Percentiles rank a stretch among this genome's conserved stretches.
Conservation (phyloP, 2,888 invertebrate genomes). For the Octonoba sinensis region DNA sequence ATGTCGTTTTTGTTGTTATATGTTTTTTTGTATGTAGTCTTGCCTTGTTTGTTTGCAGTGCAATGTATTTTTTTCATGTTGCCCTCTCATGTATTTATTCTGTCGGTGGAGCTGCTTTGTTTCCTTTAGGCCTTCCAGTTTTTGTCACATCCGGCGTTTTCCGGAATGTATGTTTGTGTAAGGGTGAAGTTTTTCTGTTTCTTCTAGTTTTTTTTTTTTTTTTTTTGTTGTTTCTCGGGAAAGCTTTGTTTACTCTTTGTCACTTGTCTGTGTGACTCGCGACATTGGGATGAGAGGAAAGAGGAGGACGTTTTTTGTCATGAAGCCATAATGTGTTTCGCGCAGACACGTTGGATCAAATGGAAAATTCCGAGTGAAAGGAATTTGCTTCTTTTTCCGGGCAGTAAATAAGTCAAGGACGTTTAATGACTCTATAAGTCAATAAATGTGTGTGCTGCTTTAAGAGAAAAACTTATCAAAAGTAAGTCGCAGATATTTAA, state of each 20-base stretch:
- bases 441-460: too few species aligned
- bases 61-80: slow-evolving; percentile 18
- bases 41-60: slow-evolving; percentile 57
- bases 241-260: slow-evolving; percentile 48
- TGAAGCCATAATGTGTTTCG: too few species aligned
- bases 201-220: background rate
- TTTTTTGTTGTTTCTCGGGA: background rate
- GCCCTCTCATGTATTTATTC: slow-evolving; percentile 22
- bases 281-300: too few species aligned
- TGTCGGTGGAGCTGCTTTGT: slow-evolving; percentile 47
- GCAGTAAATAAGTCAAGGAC: too few species aligned
- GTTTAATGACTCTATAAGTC: too few species aligned
- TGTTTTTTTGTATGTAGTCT: slow-evolving; percentile 25
- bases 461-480: too few species aligned
- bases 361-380: too few species aligned
- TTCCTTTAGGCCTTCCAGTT: slow-evolving; percentile 32
- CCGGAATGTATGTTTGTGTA: slow-evolving; percentile 54
- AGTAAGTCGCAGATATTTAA: too few species aligned
- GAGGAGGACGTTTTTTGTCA: too few species aligned
- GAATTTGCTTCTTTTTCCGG: too few species aligned
- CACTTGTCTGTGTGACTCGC: too few species aligned
- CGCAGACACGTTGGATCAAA: too few species aligned
- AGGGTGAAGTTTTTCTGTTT: slow-evolving; percentile 13
- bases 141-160: slow-evolving; percentile 64
- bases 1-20: slow-evolving; percentile 57